Evolutionary conservation across 2,888 invertebrate species (phyloP).

Genomic region (Miltochrista miniata): DNA sequence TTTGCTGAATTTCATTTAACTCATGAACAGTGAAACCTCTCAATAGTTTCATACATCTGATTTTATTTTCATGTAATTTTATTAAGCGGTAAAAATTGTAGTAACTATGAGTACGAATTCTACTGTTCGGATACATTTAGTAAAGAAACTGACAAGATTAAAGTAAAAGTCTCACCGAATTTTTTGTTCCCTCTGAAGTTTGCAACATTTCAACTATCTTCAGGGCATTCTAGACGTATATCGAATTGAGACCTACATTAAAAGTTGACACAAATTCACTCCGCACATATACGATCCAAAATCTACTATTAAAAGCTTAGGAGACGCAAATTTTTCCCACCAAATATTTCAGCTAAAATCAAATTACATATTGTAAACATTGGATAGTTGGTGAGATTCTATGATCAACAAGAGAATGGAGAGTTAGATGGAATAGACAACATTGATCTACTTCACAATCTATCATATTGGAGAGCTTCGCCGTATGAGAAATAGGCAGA

Average conservation of each 20-base stretch:
- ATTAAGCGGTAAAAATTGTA: too few species aligned
- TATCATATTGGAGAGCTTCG: constrained; percentile 48
- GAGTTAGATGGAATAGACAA: constrained; percentile 72
- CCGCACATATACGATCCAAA: constrained; percentile 11
- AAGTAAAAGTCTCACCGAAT: too few species aligned
- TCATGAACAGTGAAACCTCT: not conserved
- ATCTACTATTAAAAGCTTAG: too few species aligned
- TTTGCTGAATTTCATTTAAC: constrained; percentile 1
- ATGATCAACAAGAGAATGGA: constrained; percentile 40
- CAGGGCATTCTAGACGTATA: too few species aligned
- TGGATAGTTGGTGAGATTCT: constrained; percentile 35
- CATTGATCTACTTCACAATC: constrained; percentile 35
- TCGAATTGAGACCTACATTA: too few species aligned
- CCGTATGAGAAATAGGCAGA: constrained; percentile 26
- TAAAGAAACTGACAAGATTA: too few species aligned
- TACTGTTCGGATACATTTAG: too few species aligned
- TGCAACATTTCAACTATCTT: too few species aligned
- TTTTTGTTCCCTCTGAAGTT: too few species aligned
- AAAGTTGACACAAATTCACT: too few species aligned
- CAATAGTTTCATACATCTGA: too few species aligned
- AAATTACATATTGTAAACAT: constrained; percentile 23
- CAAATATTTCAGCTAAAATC: constrained; percentile 20
- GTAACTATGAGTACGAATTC: too few species aligned
- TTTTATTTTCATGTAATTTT: not conserved
- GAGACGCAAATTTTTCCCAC: constrained; percentile 27